These are phyloP conservation scores for Amphipyra berbera DNA, from an alignment of 2,888 invertebrate genomes.

Conservation along the genomic window DNA sequence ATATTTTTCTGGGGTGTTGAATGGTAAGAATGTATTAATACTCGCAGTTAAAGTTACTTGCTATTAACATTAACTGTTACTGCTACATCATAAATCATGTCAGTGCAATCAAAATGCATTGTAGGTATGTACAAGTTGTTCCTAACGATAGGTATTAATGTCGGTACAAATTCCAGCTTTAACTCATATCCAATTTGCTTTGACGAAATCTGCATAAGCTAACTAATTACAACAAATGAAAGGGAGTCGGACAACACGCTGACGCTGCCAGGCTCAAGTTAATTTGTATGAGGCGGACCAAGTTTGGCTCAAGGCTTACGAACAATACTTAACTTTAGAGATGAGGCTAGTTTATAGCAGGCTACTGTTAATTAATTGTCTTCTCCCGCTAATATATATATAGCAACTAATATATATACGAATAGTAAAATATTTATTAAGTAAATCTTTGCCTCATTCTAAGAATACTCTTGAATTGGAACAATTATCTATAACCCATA, in stretches of 20 bases:
- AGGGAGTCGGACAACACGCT: constrained; percentile 10
- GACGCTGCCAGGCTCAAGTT: constrained; percentile 14
- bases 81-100: not conserved
- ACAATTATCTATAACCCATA: no score
- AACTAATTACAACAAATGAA: constrained; percentile 52
- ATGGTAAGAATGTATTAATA: no score
- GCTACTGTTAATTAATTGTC: not conserved
- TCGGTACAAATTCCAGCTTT: not conserved
- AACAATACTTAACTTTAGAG: constrained; percentile 26
- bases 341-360: not conserved
- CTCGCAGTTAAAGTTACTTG: no score
- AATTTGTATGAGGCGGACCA: constrained; percentile 16
- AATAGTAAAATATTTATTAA: no score
- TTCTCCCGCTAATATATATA: no score
- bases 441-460: no score
- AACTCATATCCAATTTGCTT: constrained; percentile 26
- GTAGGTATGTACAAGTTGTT: not conserved
- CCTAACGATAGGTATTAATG: not conserved
- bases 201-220: constrained; percentile 57
- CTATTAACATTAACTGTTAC: not conserved
- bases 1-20: no score
- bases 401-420: no score
- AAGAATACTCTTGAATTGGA: no score
- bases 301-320: constrained; percentile 10
- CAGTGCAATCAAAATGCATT: constrained; percentile 7